Evolutionary conservation across 2,888 invertebrate species (phyloP).

Genomic region (Spicauda simplicius): DNA sequence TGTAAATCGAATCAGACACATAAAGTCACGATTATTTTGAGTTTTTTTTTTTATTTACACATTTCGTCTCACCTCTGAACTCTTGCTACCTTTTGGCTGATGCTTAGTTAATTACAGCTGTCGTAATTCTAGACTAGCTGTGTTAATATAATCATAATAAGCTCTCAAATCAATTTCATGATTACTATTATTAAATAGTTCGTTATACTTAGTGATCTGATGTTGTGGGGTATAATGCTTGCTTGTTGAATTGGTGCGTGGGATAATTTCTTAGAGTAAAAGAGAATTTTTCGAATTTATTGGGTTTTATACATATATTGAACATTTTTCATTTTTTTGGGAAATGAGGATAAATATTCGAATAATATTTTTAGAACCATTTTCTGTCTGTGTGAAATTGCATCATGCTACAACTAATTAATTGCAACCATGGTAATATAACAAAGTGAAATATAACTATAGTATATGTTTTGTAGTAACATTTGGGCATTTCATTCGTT

Average conservation of each 20-base stretch:
- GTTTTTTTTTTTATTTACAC: background rate
- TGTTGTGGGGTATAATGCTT: background rate
- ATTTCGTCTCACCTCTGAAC: constrained; percentile 12
- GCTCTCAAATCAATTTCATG: constrained; percentile 7
- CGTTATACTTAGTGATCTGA: background rate
- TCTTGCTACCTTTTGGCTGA: constrained; percentile 7
- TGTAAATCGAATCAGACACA: background rate
- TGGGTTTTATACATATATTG: no score
- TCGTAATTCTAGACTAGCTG: constrained; percentile 13
- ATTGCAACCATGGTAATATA: no score
- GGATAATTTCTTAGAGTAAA: background rate
- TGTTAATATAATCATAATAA: constrained; percentile 17
- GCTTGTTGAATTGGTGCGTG: background rate
- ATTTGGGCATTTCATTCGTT: no score
- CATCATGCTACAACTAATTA: no score
- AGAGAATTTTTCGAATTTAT: no score
- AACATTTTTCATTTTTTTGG: no score
- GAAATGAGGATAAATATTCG: no score
- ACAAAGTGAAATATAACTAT: no score
- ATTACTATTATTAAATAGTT: background rate
- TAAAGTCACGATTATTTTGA: constrained; percentile 11
- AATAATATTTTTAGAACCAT: no score
- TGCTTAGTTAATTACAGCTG: constrained; percentile 22
- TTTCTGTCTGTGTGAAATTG: no score
- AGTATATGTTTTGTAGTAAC: no score